phyloP scores from a whole-genome alignment of 1,140 invertebrate genomes.

The Magallana ariakensis region DNA sequence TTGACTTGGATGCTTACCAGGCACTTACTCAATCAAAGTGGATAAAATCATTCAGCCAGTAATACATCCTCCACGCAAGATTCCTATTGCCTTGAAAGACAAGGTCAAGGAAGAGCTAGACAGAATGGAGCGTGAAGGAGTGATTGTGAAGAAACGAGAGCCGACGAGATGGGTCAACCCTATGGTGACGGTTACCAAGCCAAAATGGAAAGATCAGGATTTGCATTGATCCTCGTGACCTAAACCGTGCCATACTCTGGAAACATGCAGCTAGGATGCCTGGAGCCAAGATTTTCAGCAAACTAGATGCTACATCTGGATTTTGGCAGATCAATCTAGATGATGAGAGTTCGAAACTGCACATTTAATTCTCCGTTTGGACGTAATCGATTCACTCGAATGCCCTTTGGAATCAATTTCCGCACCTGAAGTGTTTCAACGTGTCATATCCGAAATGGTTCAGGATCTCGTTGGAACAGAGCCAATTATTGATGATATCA shows the following conservation, averaged over 20 bases:
- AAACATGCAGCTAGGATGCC: constrained; percentile 69
- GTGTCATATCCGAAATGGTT: constrained; percentile 44
- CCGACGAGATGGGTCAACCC: not conserved
- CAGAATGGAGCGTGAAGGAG: not conserved
- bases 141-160: not conserved
- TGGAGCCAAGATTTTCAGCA: constrained; percentile 59
- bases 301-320: constrained; percentile 70
- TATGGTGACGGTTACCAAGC: constrained; percentile 47
- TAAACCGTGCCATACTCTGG: constrained; percentile 62
- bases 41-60: no score
- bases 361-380: constrained; percentile 72
- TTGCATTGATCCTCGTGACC: constrained; percentile 63
- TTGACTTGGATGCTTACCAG: no score
- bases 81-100: no score
- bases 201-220: constrained; percentile 45
- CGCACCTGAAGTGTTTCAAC: constrained; percentile 55
- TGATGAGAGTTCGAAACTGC: constrained; percentile 61
- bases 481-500: constrained; percentile 64
- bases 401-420: constrained; percentile 67
- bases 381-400: constrained; percentile 63
- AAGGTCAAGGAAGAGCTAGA: no score
- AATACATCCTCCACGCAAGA: no score
- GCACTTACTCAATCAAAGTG: no score
- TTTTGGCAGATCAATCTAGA: constrained; percentile 73
- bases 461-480: constrained; percentile 61